Evolutionary conservation across 1,140 invertebrate genomes (phyloP).

Genomic region (Drosophila kurseongensis): DNA sequence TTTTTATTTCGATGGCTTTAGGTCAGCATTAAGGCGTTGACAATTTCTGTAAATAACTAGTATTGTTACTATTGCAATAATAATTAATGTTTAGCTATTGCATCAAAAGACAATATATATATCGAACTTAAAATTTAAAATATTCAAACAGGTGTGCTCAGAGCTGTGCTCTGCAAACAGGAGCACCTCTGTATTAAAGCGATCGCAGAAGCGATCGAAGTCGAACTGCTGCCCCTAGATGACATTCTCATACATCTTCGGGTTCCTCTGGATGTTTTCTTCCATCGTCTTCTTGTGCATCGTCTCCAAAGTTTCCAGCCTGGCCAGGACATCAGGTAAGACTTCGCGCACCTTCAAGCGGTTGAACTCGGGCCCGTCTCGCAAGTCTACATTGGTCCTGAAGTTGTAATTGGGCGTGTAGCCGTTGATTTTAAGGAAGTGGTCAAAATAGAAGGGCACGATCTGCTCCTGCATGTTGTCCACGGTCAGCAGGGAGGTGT

Average conservation of each 20-base stretch:
- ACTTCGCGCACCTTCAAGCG: slow-evolving; percentile 64
- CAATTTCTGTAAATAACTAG: too few relatives aligned
- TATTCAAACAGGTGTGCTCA: too few relatives aligned
- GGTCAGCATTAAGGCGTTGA: too few relatives aligned
- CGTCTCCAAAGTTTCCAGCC: slow-evolving; percentile 62
- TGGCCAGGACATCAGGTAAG: slow-evolving; percentile 64
- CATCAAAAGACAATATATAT: background rate
- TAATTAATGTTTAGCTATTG: too few relatives aligned
- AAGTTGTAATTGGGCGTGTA: slow-evolving; percentile 83
- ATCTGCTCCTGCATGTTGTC: slow-evolving; percentile 77
- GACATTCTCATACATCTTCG: slow-evolving; percentile 80
- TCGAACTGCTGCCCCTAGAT: slow-evolving; percentile 17
- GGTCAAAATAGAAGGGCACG: slow-evolving; percentile 83
- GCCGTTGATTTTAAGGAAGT: slow-evolving; percentile 80
- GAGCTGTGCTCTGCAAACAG: too few relatives aligned
- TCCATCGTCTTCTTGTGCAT: slow-evolving; percentile 69
- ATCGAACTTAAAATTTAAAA: slow-evolving; percentile 15
- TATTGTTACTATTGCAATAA: too few relatives aligned
- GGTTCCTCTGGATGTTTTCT: slow-evolving; percentile 76
- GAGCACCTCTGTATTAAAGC: background rate
- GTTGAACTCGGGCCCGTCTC: slow-evolving; percentile 69
- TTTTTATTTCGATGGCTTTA: too few relatives aligned
- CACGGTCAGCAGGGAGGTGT: slow-evolving; percentile 51
- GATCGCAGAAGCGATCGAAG: background rate
- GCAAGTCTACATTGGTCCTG: slow-evolving; percentile 72